A percentile compares a stretch with the other conserved stretches of the same genome.
Evolutionary conservation across 2,113 vertebrate species (phyloP).

Genomic region (Melanotaenia duboulayi): DNA sequence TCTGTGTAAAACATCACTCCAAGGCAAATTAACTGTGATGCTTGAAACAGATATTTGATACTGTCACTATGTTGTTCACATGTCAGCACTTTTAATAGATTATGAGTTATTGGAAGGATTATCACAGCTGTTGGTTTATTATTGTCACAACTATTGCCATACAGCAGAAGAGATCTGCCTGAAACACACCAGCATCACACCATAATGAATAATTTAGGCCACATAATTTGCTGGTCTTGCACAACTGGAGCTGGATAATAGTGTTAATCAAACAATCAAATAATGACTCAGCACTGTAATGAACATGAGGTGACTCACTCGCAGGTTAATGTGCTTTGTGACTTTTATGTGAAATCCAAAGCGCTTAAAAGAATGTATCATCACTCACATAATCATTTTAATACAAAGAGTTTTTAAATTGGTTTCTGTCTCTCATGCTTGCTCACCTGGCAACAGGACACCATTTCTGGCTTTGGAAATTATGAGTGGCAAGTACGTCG

Average conservation of each 20-base stretch:
- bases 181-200: slow-evolving; percentile 32
- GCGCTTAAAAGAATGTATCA: not conserved
- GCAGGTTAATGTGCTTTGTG: not conserved
- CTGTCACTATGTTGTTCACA: too few species aligned
- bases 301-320: not conserved
- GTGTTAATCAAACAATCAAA: slow-evolving; percentile 40
- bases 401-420: slow-evolving; percentile 25
- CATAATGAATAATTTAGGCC: slow-evolving; percentile 63
- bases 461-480: slow-evolving; percentile 35
- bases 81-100: too few species aligned
- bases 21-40: too few species aligned
- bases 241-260: slow-evolving; percentile 36
- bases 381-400: not conserved
- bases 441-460: slow-evolving; percentile 64
- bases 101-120: not conserved
- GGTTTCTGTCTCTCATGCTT: slow-evolving; percentile 39
- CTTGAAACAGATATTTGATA: too few species aligned
- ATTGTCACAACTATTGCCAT: not conserved
- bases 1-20: too few species aligned
- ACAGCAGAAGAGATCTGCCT: slow-evolving; percentile 4
- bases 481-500: slow-evolving; percentile 24
- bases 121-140: not conserved
- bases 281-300: slow-evolving; percentile 29
- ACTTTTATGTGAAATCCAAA: not conserved
- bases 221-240: slow-evolving; percentile 18